Percentiles rank a stretch among this genome's conserved stretches.
Evolutionary conservation across 2,888 invertebrate species (phyloP).

Genomic region (Oeneis ivallda): DNA sequence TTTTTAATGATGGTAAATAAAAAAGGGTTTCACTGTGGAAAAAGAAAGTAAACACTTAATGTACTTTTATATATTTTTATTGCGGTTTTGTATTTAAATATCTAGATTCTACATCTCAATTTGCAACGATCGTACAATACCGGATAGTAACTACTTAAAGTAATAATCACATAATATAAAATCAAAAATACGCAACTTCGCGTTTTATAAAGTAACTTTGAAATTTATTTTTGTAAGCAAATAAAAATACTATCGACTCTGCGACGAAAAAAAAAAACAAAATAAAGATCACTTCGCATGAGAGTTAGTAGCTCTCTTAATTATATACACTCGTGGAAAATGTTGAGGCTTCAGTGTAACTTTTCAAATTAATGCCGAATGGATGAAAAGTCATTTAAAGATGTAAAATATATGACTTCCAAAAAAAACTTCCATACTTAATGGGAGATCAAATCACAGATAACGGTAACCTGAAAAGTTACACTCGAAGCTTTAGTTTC

Average conservation of each 20-base stretch:
- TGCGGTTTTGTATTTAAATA: conserved; percentile 60
- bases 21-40: not conserved
- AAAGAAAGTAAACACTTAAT: conserved; percentile 26
- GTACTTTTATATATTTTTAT: conserved; percentile 65
- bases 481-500: conserved; percentile 22
- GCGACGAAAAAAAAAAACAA: conserved; percentile 37
- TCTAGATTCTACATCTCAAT: conserved; percentile 69
- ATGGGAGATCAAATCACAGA: too few relatives aligned
- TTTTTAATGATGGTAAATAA: too few relatives aligned
- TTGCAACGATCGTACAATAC: conserved; percentile 63
- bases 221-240: conserved; percentile 55
- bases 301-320: conserved; percentile 31
- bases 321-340: conserved; percentile 41
- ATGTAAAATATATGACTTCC: too few relatives aligned
- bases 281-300: conserved; percentile 47
- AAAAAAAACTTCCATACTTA: too few relatives aligned
- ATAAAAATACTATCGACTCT: conserved; percentile 30
- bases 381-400: too few relatives aligned
- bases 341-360: too few relatives aligned
- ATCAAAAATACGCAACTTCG: conserved; percentile 58
- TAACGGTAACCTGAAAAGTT: too few relatives aligned
- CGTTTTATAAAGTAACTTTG: conserved; percentile 52
- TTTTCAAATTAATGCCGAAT: not conserved
- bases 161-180: conserved; percentile 71
- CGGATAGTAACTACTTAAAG: conserved; percentile 60